Evolutionary conservation across 2,888 invertebrate genomes (phyloP).

Genomic region (Drosophila paranaensis): DNA sequence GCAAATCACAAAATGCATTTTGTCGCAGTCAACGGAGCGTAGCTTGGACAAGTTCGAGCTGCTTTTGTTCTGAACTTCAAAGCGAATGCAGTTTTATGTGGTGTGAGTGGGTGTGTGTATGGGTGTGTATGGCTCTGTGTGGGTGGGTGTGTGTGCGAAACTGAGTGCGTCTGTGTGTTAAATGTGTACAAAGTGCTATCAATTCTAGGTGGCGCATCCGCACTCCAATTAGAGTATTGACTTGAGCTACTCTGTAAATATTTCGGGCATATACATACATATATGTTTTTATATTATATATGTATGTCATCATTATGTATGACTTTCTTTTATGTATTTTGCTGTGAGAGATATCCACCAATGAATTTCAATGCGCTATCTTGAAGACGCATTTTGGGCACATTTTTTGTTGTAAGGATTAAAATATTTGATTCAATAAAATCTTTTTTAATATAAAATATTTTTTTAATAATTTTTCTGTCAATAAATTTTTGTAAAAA

Average conservation of each 20-base stretch:
- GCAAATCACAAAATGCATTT: slow-evolving; percentile 8
- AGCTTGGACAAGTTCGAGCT: slow-evolving; percentile 46
- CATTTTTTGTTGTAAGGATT: too few species aligned
- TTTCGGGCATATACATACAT: background rate
- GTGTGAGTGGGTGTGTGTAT: background rate
- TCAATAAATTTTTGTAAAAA: too few species aligned
- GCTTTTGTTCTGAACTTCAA: slow-evolving; percentile 25
- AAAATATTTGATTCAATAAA: too few species aligned
- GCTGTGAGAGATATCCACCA: too few species aligned
- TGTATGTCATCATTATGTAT: background rate
- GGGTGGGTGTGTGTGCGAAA: slow-evolving; percentile 1
- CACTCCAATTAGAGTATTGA: background rate
- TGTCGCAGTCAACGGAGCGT: slow-evolving; percentile 36
- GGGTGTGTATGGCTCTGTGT: background rate
- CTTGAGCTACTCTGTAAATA: slow-evolving; percentile 12
- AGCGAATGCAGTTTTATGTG: slow-evolving; percentile 13
- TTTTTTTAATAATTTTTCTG: too few species aligned
- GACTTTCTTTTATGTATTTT: too few species aligned
- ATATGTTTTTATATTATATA: too few species aligned
- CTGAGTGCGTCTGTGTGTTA: slow-evolving; percentile 16
- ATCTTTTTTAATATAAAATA: too few species aligned
- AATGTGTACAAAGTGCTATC: slow-evolving; percentile 38
- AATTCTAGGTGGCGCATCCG: slow-evolving; percentile 23
- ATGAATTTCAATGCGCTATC: too few species aligned
- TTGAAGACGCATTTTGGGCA: too few species aligned